phyloP scores from a whole-genome alignment of 1,140 invertebrate species.

The Piezodorus guildinii region DNA sequence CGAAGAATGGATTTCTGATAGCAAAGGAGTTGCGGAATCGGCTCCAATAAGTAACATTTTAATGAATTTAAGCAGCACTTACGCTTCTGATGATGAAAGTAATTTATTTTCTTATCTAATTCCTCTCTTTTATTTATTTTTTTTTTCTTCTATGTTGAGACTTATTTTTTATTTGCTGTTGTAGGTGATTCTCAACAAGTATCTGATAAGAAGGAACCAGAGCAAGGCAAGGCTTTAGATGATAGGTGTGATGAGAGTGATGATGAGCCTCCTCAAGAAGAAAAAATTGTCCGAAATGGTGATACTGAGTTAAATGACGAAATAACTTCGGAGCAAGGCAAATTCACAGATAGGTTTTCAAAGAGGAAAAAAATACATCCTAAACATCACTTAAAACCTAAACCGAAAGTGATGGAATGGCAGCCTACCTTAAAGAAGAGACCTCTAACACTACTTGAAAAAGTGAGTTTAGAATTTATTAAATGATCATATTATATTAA shows the following conservation, averaged over 20 bases:
- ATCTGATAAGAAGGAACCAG: not conserved
- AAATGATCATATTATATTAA: no score
- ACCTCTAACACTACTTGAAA: constrained; percentile 9
- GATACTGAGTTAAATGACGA: not conserved
- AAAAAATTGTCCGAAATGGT: not conserved
- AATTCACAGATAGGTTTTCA: not conserved
- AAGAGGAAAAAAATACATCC: not conserved
- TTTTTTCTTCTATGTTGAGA: not conserved
- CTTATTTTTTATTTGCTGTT: not conserved
- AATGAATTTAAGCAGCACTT: not conserved
- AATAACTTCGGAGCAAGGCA: not conserved
- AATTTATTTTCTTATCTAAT: not conserved
- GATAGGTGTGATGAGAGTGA: not conserved
- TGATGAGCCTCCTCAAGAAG: not conserved
- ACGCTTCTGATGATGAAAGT: constrained; percentile 12
- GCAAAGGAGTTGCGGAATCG: no score
- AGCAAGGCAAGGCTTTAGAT: not conserved
- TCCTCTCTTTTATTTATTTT: not conserved
- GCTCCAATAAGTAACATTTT: not conserved
- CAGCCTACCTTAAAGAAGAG: not conserved
- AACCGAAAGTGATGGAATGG: not conserved
- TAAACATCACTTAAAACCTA: not conserved
- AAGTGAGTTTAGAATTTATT: not conserved
- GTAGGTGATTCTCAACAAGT: not conserved
- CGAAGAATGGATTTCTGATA: constrained; percentile 4